Base-by-base conservation (phyloP, 92 coral and sea anemone genomes). In the Parazoanthus swiftii region DNA sequence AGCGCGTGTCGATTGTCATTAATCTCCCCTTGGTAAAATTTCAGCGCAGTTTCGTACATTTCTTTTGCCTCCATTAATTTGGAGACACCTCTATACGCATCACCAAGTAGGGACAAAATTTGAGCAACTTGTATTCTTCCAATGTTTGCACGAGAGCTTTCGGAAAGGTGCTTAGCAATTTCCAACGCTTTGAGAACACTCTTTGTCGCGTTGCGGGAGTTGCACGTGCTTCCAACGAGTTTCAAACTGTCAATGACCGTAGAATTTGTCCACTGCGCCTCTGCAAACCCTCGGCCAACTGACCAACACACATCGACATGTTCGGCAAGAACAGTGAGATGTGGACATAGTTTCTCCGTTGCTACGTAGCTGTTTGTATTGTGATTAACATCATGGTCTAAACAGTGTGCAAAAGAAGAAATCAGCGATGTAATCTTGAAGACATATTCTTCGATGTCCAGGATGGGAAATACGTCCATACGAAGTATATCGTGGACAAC, bases 241-340 rank as follows among this genome's bases (percentile, higher is more conserved):
- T 68, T 84, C 44, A 84, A 84, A 84, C 79, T 21, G 26, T 50
- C 25, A 33, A 84, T 84, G 79, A 44, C 39, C 15, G 26, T 50
- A 46, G 48, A 20, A 26, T 84, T 72, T 26, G 79, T 33, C 87
- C 87, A 84, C 46, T 43, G 66, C 13, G 42, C 23, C 74, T 84
- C 87, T 70, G 87, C 87, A 71, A 72, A 70, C 42, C 78, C 77
- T 84, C 87, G 77, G 65, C 77, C 79, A 70, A 84, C 44, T 71
- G 87, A 84, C 87, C 87, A 84, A 37, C 87, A 84, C 3, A 72
- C 59, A 15, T 84, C 63, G 38, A 71, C 79, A 18, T 68, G 87
- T 18, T 84, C 65, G 9, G 87, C 63, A 73, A 84, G 87, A 84
- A 73, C 77, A 44, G 65, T 3, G 26, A 71, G 39, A 48, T 84